phyloP scores from a whole-genome alignment of 2,888 invertebrate species.

The Tanytarsus gracilentus region DNA sequence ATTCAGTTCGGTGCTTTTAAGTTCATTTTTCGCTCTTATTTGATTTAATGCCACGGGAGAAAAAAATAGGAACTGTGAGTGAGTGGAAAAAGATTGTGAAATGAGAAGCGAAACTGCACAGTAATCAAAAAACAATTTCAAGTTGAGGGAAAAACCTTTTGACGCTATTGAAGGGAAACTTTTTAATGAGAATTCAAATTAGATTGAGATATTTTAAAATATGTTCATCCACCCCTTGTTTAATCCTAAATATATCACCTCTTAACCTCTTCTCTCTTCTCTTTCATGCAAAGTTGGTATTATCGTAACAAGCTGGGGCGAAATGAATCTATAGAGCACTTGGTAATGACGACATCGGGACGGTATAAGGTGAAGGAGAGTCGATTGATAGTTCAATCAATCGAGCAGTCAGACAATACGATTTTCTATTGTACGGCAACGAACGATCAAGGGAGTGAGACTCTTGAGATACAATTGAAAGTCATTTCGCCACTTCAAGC shows the following conservation, averaged over 20 bases:
- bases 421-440: slow-evolving; percentile 48
- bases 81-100: too few relatives aligned
- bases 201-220: slow-evolving; percentile 21
- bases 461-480: slow-evolving; percentile 46
- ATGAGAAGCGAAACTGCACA: slow-evolving; percentile 14
- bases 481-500: slow-evolving; percentile 62
- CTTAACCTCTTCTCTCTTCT: neutral
- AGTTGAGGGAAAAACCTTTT: slow-evolving; percentile 21
- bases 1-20: too few relatives aligned
- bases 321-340: slow-evolving; percentile 45
- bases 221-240: neutral
- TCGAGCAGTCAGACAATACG: slow-evolving; percentile 46
- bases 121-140: slow-evolving; percentile 29
- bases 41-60: too few relatives aligned
- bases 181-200: too few relatives aligned
- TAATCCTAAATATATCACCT: neutral
- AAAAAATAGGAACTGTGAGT: too few relatives aligned
- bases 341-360: slow-evolving; percentile 38
- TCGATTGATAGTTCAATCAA: slow-evolving; percentile 46
- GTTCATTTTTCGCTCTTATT: too few relatives aligned
- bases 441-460: slow-evolving; percentile 48
- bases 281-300: too few relatives aligned
- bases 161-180: too few relatives aligned
- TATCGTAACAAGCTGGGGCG: slow-evolving; percentile 41
- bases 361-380: slow-evolving; percentile 46